Evolutionary conservation across 1,140 invertebrate species (phyloP).

Genomic region (Cotesia vestalis): DNA sequence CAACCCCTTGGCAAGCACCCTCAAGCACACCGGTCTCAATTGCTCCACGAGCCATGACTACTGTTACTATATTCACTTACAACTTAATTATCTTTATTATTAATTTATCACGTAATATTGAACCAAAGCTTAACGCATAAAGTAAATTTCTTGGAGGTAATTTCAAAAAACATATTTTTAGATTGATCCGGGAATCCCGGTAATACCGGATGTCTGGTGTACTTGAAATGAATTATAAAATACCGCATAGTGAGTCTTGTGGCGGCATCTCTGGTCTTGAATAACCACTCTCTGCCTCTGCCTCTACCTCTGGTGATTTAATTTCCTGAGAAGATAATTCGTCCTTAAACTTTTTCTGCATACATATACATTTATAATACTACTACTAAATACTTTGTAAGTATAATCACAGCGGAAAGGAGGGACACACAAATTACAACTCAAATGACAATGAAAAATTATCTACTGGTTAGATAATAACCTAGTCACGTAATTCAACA

Average conservation of each 20-base stretch:
- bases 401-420: too few species aligned
- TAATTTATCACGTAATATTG: neutral
- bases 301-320: neutral
- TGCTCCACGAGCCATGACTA: neutral
- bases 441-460: too few species aligned
- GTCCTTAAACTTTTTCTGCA: neutral
- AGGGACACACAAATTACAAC: too few species aligned
- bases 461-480: too few species aligned
- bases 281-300: neutral
- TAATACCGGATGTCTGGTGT: neutral
- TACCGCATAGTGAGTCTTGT: neutral
- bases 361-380: too few species aligned
- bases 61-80: neutral
- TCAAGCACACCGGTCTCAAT: neutral
- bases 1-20: constrained; percentile 6
- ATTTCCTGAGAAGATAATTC: constrained; percentile 4
- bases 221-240: neutral
- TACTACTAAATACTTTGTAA: too few species aligned
- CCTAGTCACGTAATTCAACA: too few species aligned
- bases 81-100: neutral
- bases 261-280: constrained; percentile 15
- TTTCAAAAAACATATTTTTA: neutral
- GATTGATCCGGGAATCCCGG: neutral
- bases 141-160: too few species aligned
- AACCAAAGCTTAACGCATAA: too few species aligned